A percentile compares a stretch with the other conserved stretches of the same genome.
Conservation (phyloP, 2,113 vertebrate genomes). For the Rhombomys opimus region DNA sequence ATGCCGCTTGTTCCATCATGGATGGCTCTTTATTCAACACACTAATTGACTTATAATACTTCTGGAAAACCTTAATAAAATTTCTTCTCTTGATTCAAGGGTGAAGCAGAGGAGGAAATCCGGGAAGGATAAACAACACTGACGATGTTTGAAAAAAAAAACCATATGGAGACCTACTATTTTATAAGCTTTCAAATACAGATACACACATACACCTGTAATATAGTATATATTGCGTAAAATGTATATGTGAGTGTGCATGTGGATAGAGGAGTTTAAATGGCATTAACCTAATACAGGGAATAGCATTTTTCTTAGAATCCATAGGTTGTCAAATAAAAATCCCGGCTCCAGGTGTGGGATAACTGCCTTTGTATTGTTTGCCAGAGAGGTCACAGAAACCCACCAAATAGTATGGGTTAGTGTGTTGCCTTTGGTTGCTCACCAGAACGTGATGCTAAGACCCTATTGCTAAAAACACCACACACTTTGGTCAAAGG, state of each 20-base stretch:
- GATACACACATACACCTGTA: no score
- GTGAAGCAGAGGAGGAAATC: neutral
- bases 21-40: neutral
- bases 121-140: neutral
- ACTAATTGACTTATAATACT: neutral
- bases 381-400: neutral
- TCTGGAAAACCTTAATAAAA: neutral
- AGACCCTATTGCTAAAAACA: neutral
- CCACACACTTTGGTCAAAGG: neutral
- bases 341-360: neutral
- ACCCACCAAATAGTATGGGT: neutral
- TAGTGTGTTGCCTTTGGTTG: neutral
- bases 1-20: neutral
- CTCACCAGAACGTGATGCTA: neutral
- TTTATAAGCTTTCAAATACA: neutral
- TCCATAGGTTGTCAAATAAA: neutral
- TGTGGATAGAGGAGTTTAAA: neutral
- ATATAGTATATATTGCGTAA: no score
- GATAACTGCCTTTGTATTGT: neutral
- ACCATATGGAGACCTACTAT: neutral
- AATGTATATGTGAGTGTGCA: neutral
- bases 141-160: neutral
- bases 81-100: neutral
- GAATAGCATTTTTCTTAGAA: no score
- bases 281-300: neutral